Conservation (phyloP, 2,888 invertebrate species). For the Coelinius sp. region DNA sequence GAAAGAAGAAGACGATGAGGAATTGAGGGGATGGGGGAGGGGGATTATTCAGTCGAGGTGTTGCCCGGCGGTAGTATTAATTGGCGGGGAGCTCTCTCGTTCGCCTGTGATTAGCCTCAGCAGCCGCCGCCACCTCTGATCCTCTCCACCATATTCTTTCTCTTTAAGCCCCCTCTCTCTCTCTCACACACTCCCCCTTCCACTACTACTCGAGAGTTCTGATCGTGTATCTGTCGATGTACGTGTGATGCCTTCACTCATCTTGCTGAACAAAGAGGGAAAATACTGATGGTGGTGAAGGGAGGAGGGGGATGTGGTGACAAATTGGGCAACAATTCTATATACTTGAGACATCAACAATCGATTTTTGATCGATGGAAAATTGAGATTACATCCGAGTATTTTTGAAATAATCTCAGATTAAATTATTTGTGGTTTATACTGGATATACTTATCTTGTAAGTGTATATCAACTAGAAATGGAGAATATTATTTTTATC, state of each 20-base stretch:
- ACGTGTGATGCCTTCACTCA: slow-evolving; percentile 26
- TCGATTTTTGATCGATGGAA: background rate
- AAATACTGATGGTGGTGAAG: background rate
- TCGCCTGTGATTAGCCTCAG: slow-evolving; percentile 57
- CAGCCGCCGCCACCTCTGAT: slow-evolving; percentile 55
- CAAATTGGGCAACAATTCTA: slow-evolving; percentile 4
- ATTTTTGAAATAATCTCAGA: background rate
- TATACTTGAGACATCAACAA: background rate
- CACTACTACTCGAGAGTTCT: slow-evolving; percentile 27
- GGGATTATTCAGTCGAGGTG: slow-evolving; percentile 52
- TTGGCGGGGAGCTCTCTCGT: slow-evolving; percentile 62
- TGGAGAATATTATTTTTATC: background rate
- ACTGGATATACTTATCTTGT: too few species aligned
- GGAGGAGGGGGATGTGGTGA: background rate
- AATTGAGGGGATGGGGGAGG: slow-evolving; percentile 19
- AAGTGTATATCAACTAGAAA: background rate
- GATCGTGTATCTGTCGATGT: slow-evolving; percentile 52
- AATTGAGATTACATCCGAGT: background rate
- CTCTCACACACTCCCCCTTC: background rate
- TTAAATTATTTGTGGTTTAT: background rate
- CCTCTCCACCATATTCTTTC: slow-evolving; percentile 37
- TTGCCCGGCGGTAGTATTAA: slow-evolving; percentile 67
- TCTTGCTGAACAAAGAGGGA: background rate
- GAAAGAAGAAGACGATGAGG: slow-evolving; percentile 29
- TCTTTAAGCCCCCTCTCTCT: background rate